Evolutionary conservation across 2,888 invertebrate genomes (phyloP).

Genomic region (Platycnemis pennipes): DNA sequence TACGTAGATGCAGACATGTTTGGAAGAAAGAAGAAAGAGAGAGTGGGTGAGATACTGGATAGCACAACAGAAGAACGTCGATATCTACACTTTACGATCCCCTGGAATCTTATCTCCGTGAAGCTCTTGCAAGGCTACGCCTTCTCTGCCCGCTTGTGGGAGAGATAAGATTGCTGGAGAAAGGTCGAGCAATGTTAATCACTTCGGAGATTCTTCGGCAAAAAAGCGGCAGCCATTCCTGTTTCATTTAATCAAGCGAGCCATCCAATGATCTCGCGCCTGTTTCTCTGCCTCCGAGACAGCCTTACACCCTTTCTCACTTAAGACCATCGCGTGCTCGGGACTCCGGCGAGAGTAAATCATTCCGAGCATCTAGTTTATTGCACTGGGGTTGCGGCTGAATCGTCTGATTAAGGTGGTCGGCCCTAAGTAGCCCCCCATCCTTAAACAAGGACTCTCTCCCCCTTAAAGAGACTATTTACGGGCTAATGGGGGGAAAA

Average conservation of each 20-base stretch:
- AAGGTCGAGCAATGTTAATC: conserved; percentile 1
- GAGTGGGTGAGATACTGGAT: background rate
- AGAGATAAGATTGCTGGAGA: background rate
- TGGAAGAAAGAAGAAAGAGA: background rate
- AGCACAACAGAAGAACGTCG: background rate
- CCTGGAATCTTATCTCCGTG: background rate
- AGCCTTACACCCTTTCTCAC: background rate
- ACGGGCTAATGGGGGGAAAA: background rate
- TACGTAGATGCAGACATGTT: too few relatives aligned
- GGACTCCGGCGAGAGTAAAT: background rate
- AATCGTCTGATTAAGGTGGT: background rate
- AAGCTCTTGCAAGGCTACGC: background rate
- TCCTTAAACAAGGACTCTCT: background rate
- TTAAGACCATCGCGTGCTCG: conserved; percentile 26
- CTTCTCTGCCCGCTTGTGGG: background rate
- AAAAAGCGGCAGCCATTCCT: background rate
- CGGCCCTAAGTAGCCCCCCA: background rate
- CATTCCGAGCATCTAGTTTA: background rate
- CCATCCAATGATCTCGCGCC: conserved; percentile 12
- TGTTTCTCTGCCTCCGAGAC: background rate
- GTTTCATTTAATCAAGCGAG: conserved; percentile 23
- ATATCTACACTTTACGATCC: background rate
- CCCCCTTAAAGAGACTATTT: background rate
- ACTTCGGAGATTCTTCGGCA: background rate
- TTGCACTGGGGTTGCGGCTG: background rate